Base-by-base conservation (phyloP, 2,888 invertebrate species). In the Atethmia centrago region DNA sequence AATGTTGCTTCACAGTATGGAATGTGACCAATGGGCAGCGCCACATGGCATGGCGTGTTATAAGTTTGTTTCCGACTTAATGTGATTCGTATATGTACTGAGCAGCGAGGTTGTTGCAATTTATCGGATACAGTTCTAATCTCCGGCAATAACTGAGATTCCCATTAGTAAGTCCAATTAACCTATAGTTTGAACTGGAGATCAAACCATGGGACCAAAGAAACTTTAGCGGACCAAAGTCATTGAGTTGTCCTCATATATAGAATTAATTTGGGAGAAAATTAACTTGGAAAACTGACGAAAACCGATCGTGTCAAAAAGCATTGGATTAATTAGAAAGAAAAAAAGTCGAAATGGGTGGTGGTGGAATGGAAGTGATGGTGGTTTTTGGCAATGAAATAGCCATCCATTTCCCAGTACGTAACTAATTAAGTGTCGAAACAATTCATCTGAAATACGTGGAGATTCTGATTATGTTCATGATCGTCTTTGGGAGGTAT, bases 81-180 rank as follows among this genome's bases (percentile, higher is more conserved):
- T 59, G 68, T 76, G 78, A 76, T 69, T 77, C 73, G 53, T 71
- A 62, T 67, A 70, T 68, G 68, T 74, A 77, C 31, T 61, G 66
- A 71, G n/a, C 67, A 71, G 71, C 45, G n/a, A 49, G 73, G 77
- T 77, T 82, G 82, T 74, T 82, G 82, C 82, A 85, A 71, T 85
- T 85, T 82, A 85, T 81, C 70, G 77, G 68, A 77, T 77, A 73
- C 77, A 55, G 68, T 65, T 77, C 74, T 82, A 74, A 82, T 77
- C 85, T 82, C 67, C 49, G 31, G 75, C 68, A 65, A 84, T 84
- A 82, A 75, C 85, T 84, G 71, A 84, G 82, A 82, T 82, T 80
- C 82, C 76, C 84, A 84, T 82, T 80, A 84, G 76, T 82, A 75
- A 75, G 68, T 84, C 85, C 82, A 82, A 82, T 84, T 82, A 82